Percentiles rank a stretch among this genome's conserved stretches.
These are phyloP conservation scores for Stratiomys singularior DNA, from an alignment of 2,888 invertebrate species.

Conservation along the genomic window DNA sequence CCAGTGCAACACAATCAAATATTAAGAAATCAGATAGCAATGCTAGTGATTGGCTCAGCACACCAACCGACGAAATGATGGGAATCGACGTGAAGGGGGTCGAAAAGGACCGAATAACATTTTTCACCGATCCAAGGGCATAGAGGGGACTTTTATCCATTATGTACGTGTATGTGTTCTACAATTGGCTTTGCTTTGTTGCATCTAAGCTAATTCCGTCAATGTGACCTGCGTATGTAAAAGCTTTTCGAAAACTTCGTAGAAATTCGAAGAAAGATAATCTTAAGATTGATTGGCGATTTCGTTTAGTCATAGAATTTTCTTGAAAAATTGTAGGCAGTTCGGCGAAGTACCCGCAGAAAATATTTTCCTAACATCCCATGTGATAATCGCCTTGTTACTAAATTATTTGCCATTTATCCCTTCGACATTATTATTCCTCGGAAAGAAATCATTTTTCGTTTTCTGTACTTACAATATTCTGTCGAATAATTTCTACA, in stretches of 20 bases:
- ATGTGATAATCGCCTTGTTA: too few species aligned
- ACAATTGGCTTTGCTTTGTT: constrained; percentile 42
- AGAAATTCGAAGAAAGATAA: too few species aligned
- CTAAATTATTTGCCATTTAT: too few species aligned
- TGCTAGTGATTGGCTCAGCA: constrained; percentile 57
- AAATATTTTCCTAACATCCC: too few species aligned
- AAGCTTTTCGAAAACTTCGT: neutral
- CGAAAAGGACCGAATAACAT: constrained; percentile 55
- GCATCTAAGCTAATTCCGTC: constrained; percentile 38
- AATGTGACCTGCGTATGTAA: neutral
- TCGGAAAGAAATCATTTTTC: too few species aligned
- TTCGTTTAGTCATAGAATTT: too few species aligned
- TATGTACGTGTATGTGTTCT: constrained; percentile 35
- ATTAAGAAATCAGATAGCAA: constrained; percentile 57
- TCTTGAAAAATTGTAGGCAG: too few species aligned
- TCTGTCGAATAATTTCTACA: too few species aligned
- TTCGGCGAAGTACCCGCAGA: too few species aligned
- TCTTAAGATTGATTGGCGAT: too few species aligned
- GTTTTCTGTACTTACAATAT: too few species aligned
- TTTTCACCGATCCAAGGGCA: constrained; percentile 54
- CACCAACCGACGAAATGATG: constrained; percentile 57
- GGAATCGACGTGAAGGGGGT: constrained; percentile 57
- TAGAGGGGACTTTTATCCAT: constrained; percentile 44
- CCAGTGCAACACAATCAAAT: constrained; percentile 45
- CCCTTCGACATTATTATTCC: too few species aligned